Conservation (phyloP, 2,113 vertebrate genomes). For the Vicugna pacos region DNA sequence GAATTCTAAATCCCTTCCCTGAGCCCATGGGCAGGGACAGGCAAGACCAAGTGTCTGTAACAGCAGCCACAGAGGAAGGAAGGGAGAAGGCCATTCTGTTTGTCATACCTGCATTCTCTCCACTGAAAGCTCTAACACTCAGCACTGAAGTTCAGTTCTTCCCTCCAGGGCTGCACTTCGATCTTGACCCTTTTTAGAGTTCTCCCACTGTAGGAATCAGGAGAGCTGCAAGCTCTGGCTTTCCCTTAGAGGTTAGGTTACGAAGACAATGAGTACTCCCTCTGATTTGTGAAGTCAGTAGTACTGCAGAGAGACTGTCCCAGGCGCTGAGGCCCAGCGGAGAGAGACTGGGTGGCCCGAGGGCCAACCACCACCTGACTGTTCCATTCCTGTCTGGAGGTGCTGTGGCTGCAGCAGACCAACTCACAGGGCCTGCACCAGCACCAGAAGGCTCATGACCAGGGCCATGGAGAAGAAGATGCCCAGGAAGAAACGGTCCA, state of each 20-base stretch:
- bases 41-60: neutral
- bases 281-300: neutral
- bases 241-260: neutral
- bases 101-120: neutral
- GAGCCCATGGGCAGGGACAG: neutral
- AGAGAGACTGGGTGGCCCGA: conserved; percentile 81
- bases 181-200: neutral
- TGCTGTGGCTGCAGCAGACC: neutral
- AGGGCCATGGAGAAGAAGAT: conserved; percentile 95
- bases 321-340: conserved; percentile 80
- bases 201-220: neutral
- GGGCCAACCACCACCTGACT: neutral
- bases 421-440: conserved; percentile 90
- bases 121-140: neutral
- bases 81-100: neutral
- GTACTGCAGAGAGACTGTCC: conserved; percentile 36
- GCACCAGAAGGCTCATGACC: conserved; percentile 93
- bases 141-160: neutral
- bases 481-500: conserved; percentile 96
- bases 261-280: neutral
- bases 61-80: neutral
- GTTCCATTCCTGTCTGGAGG: neutral
- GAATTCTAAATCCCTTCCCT: neutral
- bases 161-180: neutral
- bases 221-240: neutral